A percentile compares a stretch with the other conserved stretches of the same genome.
Conservation (phyloP, 2,888 invertebrate species). For the Phragmatobia fuliginosa region DNA sequence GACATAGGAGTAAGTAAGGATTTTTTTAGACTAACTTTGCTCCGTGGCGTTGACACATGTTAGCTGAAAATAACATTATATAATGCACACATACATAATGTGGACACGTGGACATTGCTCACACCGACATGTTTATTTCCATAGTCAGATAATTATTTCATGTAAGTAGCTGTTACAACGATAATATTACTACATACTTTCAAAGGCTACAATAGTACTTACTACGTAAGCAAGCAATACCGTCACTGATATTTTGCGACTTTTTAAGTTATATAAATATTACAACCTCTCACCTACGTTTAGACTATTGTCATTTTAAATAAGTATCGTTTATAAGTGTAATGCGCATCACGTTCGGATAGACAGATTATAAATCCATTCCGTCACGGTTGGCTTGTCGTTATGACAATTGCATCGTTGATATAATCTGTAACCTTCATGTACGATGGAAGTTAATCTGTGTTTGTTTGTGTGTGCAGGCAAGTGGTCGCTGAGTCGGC, state of each 20-base stretch:
- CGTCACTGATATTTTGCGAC: too few relatives aligned
- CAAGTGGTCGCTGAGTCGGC: slow-evolving; percentile 69
- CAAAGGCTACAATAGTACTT: too few relatives aligned
- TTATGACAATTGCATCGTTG: slow-evolving; percentile 6
- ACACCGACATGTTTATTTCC: too few relatives aligned
- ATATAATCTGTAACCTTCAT: slow-evolving; percentile 3
- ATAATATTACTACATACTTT: too few relatives aligned
- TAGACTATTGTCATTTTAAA: neutral
- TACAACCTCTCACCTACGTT: neutral
- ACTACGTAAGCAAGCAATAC: too few relatives aligned
- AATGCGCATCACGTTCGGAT: neutral
- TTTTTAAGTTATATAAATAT: too few relatives aligned
- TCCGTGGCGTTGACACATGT: too few relatives aligned
- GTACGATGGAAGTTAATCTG: neutral
- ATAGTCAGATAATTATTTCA: too few relatives aligned
- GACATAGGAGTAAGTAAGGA: too few relatives aligned
- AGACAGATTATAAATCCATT: slow-evolving; percentile 18
- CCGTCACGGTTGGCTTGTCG: slow-evolving; percentile 8
- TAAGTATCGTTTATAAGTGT: neutral
- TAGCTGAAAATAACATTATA: neutral
- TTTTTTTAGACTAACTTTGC: too few relatives aligned
- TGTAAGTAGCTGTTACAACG: too few relatives aligned
- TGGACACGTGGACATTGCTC: too few relatives aligned
- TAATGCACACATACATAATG: neutral
- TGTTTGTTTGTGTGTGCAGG: slow-evolving; percentile 51